Evolutionary conservation across 1,140 invertebrate genomes (phyloP).

Genomic region (Choristoneura fumiferana): DNA sequence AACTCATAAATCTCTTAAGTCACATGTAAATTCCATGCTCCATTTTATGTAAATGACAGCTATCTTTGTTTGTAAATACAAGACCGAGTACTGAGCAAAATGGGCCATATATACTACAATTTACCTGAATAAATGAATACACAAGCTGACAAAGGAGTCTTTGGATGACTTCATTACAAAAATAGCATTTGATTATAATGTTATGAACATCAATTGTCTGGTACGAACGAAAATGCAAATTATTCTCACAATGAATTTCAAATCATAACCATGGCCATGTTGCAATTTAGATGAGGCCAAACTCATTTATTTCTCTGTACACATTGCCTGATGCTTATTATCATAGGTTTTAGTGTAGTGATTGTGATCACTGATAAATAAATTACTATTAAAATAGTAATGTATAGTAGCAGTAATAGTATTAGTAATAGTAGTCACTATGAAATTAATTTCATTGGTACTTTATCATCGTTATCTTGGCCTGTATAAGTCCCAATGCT

Average conservation of each 20-base stretch:
- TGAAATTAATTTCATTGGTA: too few species aligned
- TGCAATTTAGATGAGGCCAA: conserved; percentile 39
- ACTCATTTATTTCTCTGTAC: conserved; percentile 33
- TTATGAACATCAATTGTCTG: conserved; percentile 31
- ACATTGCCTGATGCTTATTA: neutral
- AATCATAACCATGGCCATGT: conserved; percentile 39
- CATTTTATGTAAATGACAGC: conserved; percentile 15
- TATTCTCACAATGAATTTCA: conserved; percentile 43
- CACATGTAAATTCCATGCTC: conserved; percentile 9
- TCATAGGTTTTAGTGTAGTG: neutral
- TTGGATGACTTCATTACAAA: conserved; percentile 13
- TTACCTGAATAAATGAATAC: conserved; percentile 14
- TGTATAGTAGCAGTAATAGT: too few species aligned
- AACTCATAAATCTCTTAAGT: conserved; percentile 4
- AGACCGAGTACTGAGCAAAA: conserved; percentile 1
- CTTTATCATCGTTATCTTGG: too few species aligned
- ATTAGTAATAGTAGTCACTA: too few species aligned
- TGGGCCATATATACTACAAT: conserved; percentile 1
- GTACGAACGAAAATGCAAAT: conserved; percentile 55
- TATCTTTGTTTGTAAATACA: conserved; percentile 18
- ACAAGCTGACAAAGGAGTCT: neutral
- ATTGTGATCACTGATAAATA: too few species aligned
- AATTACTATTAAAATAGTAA: too few species aligned
- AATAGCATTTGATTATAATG: conserved; percentile 8
- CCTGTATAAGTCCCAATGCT: too few species aligned